phyloP scores from a whole-genome alignment of 2,888 invertebrate species.

The Netelia fuscicornis region DNA sequence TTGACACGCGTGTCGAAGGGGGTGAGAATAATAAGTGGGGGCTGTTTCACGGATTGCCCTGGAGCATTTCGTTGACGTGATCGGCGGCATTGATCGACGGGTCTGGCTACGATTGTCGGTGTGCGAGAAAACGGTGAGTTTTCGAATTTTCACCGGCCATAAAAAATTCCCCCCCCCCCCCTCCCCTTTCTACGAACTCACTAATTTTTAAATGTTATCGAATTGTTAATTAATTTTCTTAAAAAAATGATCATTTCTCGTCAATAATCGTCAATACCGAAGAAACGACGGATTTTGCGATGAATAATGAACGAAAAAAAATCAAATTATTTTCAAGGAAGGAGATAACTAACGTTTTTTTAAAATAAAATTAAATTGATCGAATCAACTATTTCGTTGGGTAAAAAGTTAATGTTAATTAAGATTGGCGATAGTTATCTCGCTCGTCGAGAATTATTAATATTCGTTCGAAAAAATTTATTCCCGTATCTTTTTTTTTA shows the following conservation, averaged over 20 bases:
- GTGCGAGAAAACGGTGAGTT: constrained; percentile 60
- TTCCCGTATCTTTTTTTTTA: neutral
- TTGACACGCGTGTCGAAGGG: neutral
- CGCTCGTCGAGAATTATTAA: too few relatives aligned
- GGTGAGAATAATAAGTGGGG: constrained; percentile 34
- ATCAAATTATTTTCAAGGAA: too few relatives aligned
- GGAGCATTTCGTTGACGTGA: constrained; percentile 20
- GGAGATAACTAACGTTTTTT: too few relatives aligned
- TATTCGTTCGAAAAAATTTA: too few relatives aligned
- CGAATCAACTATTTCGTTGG: too few relatives aligned
- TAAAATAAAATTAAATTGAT: too few relatives aligned
- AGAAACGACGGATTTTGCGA: too few relatives aligned
- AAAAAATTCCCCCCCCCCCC: neutral
- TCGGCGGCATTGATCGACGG: constrained; percentile 54
- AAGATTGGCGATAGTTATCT: neutral
- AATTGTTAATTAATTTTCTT: too few relatives aligned
- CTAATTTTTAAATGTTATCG: neutral
- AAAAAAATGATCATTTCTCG: neutral
- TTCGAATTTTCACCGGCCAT: neutral
- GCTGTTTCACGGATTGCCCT: constrained; percentile 36
- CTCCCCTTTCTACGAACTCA: neutral
- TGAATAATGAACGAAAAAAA: too few relatives aligned
- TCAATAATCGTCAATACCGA: neutral
- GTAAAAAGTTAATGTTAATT: too few relatives aligned
- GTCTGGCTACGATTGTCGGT: constrained; percentile 22